Conservation (phyloP, 2,888 invertebrate species). For the Neoitamus cyanurus region DNA sequence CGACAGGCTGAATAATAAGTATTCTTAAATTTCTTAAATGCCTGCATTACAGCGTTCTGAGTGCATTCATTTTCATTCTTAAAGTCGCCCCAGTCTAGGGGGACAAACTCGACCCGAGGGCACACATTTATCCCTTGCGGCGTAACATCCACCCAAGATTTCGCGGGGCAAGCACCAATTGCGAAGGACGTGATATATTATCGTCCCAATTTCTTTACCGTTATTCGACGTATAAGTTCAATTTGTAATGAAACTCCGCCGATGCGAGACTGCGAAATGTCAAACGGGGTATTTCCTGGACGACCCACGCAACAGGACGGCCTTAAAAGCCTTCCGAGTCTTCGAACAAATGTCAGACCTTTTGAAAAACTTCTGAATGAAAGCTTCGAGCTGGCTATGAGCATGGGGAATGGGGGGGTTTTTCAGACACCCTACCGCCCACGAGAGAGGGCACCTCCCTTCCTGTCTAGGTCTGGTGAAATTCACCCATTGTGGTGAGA, state of each 20-base stretch:
- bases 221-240: background rate
- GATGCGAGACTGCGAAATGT: background rate
- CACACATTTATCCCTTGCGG: background rate
- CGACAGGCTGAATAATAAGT: background rate
- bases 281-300: background rate
- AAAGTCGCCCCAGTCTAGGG: background rate
- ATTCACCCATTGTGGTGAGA: background rate
- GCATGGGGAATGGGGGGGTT: background rate
- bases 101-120: background rate
- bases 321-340: slow-evolving; percentile 2
- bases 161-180: background rate
- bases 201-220: background rate
- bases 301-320: slow-evolving; percentile 18
- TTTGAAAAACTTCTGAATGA: slow-evolving; percentile 21
- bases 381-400: background rate
- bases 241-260: background rate
- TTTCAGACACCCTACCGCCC: background rate
- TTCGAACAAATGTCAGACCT: background rate
- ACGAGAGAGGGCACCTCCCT: background rate
- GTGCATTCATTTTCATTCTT: background rate
- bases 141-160: background rate
- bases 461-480: background rate
- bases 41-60: background rate
- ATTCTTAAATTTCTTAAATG: background rate
- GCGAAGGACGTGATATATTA: background rate